These are phyloP conservation scores for Urocyon cinereoargenteus DNA, from an alignment of 2,797 vertebrate genomes.

Conservation along the genomic window DNA sequence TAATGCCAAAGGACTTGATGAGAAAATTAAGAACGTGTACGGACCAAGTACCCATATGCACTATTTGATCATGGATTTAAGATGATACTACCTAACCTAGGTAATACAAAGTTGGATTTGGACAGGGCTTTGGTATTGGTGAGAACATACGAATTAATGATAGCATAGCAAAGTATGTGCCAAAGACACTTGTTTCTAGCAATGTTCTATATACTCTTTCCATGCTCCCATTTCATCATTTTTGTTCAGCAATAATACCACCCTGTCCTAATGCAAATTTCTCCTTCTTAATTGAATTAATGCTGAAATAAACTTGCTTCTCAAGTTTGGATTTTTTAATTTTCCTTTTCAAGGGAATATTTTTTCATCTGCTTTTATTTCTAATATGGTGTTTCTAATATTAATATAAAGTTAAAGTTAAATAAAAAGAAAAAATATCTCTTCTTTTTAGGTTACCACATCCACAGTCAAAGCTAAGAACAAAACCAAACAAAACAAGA, in stretches of 20 bases:
- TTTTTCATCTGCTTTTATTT: not conserved
- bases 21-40: not conserved
- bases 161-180: not conserved
- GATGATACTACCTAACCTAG: not conserved
- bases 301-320: not conserved
- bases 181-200: not conserved
- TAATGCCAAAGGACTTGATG: not conserved
- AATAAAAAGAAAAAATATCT: not conserved
- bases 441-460: not conserved
- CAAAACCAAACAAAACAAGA: not conserved
- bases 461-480: not conserved
- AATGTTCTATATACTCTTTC: rapidly evolving
- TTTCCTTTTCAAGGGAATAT: not conserved
- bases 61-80: not conserved
- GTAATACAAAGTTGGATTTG: not conserved
- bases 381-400: not conserved
- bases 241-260: not conserved
- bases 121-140: not conserved
- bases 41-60: not conserved
- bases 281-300: not conserved
- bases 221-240: not conserved
- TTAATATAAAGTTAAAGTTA: not conserved
- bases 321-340: not conserved
- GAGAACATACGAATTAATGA: not conserved
- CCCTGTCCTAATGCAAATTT: not conserved